Percentiles rank a stretch among this genome's conserved stretches.
These are phyloP conservation scores for Phoxinus phoxinus DNA, from an alignment of 2,113 vertebrate genomes.

Conservation along the genomic window DNA sequence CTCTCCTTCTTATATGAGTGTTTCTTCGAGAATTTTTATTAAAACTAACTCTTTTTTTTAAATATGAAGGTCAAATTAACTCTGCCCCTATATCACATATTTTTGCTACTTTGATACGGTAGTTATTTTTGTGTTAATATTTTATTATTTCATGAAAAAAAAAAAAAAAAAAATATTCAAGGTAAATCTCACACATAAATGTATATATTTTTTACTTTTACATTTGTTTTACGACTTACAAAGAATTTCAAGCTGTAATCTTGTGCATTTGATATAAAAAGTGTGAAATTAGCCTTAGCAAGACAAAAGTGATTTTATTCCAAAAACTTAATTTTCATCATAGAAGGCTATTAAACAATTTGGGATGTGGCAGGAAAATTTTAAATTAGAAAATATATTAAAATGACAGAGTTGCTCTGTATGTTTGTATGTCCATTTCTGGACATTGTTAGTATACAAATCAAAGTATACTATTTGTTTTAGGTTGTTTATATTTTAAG, in stretches of 20 bases:
- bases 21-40: constrained; percentile 13
- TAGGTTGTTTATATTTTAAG: no score
- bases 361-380: no score
- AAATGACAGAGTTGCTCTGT: no score
- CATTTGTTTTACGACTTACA: no score
- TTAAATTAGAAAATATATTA: no score
- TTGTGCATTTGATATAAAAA: neutral
- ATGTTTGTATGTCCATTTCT: no score
- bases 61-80: neutral
- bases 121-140: neutral
- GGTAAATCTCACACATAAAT: neutral
- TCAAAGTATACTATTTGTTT: no score
- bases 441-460: neutral
- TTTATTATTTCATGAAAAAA: neutral
- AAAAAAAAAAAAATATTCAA: neutral
- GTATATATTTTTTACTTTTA: neutral
- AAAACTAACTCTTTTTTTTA: neutral
- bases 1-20: constrained; percentile 37
- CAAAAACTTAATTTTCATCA: no score
- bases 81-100: no score
- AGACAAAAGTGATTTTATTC: neutral
- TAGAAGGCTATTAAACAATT: no score
- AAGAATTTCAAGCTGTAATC: no score
- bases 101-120: neutral
- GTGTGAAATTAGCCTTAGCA: neutral